Evolutionary conservation across 1,140 invertebrate species (phyloP), one percentile per base, ranked within the genome.

Genomic region (Ceratosolen solmsi): DNA sequence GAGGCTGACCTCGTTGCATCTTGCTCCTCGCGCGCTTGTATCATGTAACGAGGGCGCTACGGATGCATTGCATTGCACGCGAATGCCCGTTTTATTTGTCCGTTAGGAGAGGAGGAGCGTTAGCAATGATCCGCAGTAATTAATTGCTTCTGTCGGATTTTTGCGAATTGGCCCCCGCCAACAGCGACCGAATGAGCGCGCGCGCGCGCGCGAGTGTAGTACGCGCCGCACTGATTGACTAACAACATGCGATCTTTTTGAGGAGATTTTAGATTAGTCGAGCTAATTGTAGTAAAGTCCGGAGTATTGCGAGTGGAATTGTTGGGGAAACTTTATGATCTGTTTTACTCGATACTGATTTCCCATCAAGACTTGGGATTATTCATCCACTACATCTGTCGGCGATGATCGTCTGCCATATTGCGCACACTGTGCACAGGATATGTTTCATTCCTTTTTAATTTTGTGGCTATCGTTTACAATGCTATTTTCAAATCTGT

Each of bases 131-230:
- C 38, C 58, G 58, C 7, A 30, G 38, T 49, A 46, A 36, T 30
- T 58, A 79, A 79, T 79, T 72, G 71, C n/a, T 58, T 58, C 27
- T 20, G 8, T 22, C 2, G 11, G 7, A 46, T 79, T 71, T 79
- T 79, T 46, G 1, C n/a, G 15, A 72, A 58, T 60, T 60, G n/a
- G n/a, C n/a, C 54, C 20, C 9, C 70, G 27, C 22, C 36, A 3
- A 13, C 51, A 13, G 20, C 33, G n/a, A 15, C 20, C 1, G 8
- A 68, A 15, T n/a, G 22, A n/a, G 2, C 7, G 1, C 30, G n/a
- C 27, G 58, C 27, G 1, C 7, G 1, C 3, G 22, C 33, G 4
- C 22, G 63, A 17, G 7, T n/a, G n/a, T 17, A 2, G 30, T 63
- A 63, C 30, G 38, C 9, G 30, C 9, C 49, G 13, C 72, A 3